Conservation (phyloP, 2,888 invertebrate species). For the Euphydryas editha region DNA sequence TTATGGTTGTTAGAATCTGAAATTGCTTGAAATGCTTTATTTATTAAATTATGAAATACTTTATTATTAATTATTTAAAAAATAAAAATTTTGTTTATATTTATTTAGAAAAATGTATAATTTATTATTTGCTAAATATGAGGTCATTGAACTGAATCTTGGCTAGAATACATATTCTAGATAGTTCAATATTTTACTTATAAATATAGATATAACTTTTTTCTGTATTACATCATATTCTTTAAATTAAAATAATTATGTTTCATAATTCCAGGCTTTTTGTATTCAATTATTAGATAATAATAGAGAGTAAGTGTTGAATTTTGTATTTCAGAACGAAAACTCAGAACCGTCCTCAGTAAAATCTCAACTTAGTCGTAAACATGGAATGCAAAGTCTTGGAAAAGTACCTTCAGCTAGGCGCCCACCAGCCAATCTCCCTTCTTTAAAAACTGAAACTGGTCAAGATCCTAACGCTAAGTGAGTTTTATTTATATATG, state of each 20-base stretch:
- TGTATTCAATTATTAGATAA: neutral
- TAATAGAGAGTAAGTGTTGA: neutral
- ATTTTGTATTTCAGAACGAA: conserved; percentile 86
- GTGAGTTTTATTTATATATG: conserved; percentile 54
- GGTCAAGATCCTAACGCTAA: conserved; percentile 79
- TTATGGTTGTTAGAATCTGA: too few relatives aligned
- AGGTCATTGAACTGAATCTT: conserved; percentile 38
- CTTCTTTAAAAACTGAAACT: conserved; percentile 98
- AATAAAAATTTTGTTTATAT: neutral
- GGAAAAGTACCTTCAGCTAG: conserved; percentile 99
- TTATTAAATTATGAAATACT: too few relatives aligned
- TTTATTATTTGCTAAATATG: conserved; percentile 10
- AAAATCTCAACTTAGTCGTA: conserved; percentile 95
- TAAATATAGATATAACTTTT: too few relatives aligned
- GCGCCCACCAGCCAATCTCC: conserved; percentile 99
- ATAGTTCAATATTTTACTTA: conserved; percentile 11
- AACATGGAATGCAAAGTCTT: conserved; percentile 99
- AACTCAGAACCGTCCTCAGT: conserved; percentile 94
- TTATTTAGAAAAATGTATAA: conserved; percentile 2
- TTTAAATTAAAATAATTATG: neutral
- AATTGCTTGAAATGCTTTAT: too few relatives aligned
- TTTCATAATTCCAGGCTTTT: neutral
- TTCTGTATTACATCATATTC: too few relatives aligned
- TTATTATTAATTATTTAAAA: too few relatives aligned
- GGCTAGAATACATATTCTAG: conserved; percentile 23